phyloP scores from a whole-genome alignment of 2,888 invertebrate genomes.

The Teinopalpus imperialis region DNA sequence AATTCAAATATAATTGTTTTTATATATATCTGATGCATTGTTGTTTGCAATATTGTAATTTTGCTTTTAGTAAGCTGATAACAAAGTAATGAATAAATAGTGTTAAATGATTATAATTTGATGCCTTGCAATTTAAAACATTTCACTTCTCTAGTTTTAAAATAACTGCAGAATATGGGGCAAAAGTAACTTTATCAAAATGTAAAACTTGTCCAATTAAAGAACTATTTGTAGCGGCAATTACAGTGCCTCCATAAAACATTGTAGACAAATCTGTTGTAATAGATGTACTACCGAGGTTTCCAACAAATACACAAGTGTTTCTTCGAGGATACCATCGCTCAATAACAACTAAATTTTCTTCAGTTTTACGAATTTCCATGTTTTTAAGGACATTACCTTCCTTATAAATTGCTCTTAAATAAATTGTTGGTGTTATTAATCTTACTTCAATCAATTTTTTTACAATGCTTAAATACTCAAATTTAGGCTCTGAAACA shows the following conservation, averaged over 20 bases:
- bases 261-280: conserved; percentile 87
- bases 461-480: conserved; percentile 79
- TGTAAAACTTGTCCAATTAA: conserved; percentile 63
- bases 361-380: conserved; percentile 84
- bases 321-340: conserved; percentile 90
- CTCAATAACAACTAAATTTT: conserved; percentile 87
- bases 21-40: no score
- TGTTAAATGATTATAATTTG: no score
- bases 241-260: conserved; percentile 87
- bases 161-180: conserved; percentile 66
- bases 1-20: no score
- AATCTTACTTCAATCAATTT: conserved; percentile 83
- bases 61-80: no score
- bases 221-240: conserved; percentile 63
- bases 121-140: no score
- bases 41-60: no score
- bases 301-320: conserved; percentile 88
- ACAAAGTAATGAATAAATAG: no score
- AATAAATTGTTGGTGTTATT: conserved; percentile 87
- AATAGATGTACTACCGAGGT: conserved; percentile 83
- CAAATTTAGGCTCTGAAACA: conserved; percentile 67
- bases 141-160: conserved; percentile 69
- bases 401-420: conserved; percentile 86
- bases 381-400: conserved; percentile 84
- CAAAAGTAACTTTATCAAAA: conserved; percentile 68